These are phyloP conservation scores for Euphonia xanthogaster DNA, from an alignment of 2,797 vertebrate species.

Conservation along the genomic window DNA sequence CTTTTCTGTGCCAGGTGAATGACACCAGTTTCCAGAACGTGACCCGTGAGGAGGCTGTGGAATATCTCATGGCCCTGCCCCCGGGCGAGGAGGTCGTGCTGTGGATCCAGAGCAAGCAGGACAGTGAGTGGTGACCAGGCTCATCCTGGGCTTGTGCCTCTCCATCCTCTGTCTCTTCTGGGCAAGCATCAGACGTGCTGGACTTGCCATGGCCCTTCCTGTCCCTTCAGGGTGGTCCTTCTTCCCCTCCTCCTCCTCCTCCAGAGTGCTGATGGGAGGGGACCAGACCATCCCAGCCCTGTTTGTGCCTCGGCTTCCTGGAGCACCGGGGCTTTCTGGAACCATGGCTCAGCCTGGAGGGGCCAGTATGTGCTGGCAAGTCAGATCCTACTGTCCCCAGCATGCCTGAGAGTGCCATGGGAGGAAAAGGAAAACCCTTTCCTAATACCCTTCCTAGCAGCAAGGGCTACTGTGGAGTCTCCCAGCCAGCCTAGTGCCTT, in stretches of 20 bases:
- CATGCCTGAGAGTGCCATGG: not conserved
- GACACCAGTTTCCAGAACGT: conserved; percentile 83
- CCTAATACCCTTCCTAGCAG: not conserved
- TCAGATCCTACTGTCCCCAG: not conserved
- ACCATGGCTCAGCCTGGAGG: not conserved
- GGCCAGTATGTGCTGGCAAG: not conserved
- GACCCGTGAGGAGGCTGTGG: conserved; percentile 92
- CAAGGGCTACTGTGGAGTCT: not conserved
- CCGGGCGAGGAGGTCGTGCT: conserved; percentile 80
- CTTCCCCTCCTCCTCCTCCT: not conserved
- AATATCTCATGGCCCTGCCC: conserved; percentile 84
- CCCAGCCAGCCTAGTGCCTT: not conserved
- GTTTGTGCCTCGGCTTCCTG: not conserved
- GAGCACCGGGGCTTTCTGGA: not conserved
- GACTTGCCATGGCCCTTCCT: not conserved
- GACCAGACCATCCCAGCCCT: not conserved
- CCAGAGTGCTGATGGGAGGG: not conserved
- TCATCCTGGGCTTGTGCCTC: not conserved
- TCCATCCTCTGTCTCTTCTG: not conserved
- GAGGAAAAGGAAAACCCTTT: not conserved
- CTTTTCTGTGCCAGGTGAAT: conserved; percentile 81
- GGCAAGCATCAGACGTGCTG: not conserved
- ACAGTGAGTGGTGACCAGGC: conserved; percentile 82
- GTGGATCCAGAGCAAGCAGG: conserved; percentile 87
- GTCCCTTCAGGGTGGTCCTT: not conserved